Evolutionary conservation across 2,888 invertebrate species (phyloP), one percentile per base, ranked within the genome.

Genomic region (Caenorhabditis wallacei): DNA sequence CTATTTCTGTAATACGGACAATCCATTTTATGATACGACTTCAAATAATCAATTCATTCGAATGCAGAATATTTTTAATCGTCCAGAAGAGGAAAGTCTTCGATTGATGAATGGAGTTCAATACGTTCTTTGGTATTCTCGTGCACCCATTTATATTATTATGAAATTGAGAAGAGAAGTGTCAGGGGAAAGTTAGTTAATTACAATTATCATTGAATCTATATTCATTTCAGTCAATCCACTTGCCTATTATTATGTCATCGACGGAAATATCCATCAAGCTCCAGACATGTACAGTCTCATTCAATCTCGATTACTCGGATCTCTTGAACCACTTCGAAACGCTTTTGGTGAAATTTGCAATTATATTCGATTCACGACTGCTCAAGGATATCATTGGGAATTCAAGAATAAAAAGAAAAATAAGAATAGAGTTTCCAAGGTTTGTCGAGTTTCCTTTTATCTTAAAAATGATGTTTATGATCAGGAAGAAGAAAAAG

Each of bases 281-380:
- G 51, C 51, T 20, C 51, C 51, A 8, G 51, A 51, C 51, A 51
- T 51, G 51, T 51, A 20, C 51, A 51, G 51, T 11, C 18, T 51
- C 51, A 20, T 22, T 51, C 51, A 51, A 51, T 51, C 51, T 22
- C 51, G 51, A 8, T 20, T 51, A 10, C 51, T 51, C 20, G 51
- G 51, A 10, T 18, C 20, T 20, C 51, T 51, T 11, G 51, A 51
- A 51, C 51, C 51, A 20, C 51, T 51, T 43, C 43, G 43, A 43
- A 43, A 43, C 16, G 43, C 43, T 2, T 43, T 43, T 43, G 43
- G 43, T 16, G 43, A 43, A 11, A 2, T 43, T 10, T 13, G 13
- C 16, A 43, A 43, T 16, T 43, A 13, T 13, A 8, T 11, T 43
- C 5, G 43, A 43, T 43, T 13, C 11, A 43, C 11, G 7, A 43